Evolutionary conservation across 2,113 vertebrate species (phyloP).

Genomic region (Procavia capensis): DNA sequence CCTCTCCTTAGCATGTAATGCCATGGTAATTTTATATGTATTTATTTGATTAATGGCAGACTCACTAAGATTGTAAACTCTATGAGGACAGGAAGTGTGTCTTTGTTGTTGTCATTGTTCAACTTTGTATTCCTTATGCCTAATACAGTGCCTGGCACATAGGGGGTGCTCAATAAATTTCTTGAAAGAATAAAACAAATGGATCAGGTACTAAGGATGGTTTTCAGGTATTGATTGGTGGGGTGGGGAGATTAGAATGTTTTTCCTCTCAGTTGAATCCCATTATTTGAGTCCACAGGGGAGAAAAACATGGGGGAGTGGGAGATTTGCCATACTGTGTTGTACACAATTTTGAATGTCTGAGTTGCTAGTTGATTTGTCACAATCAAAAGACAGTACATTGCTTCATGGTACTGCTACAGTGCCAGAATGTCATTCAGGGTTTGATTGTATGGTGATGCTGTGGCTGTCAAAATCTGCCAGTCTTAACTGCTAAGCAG

Average conservation of each 20-base stretch:
- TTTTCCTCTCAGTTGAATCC: slow-evolving; percentile 11
- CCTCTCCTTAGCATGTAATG: not conserved
- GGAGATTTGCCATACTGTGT: not conserved
- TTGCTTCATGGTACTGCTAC: slow-evolving; percentile 34
- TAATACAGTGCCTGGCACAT: not conserved
- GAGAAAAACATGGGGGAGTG: not conserved
- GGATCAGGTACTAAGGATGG: not conserved
- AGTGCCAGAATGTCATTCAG: slow-evolving; percentile 70
- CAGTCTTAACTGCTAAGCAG: slow-evolving; percentile 74
- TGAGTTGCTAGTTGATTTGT: slow-evolving; percentile 55
- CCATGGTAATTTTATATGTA: slow-evolving; percentile 1
- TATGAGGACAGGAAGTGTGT: not conserved
- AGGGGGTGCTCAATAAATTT: slow-evolving; percentile 44
- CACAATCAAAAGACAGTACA: not conserved
- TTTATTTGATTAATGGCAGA: slow-evolving; percentile 26
- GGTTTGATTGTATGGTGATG: slow-evolving; percentile 62
- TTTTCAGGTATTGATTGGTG: not conserved
- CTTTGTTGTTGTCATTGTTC: slow-evolving; percentile 16
- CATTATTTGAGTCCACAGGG: not conserved
- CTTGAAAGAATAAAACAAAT: slow-evolving; percentile 58
- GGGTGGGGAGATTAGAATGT: not conserved
- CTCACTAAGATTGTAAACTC: slow-evolving; percentile 7
- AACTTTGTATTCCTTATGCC: slow-evolving; percentile 45
- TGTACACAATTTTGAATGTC: slow-evolving; percentile 35
- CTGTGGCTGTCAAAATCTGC: slow-evolving; percentile 72